phyloP scores from a whole-genome alignment of 2,888 invertebrate genomes.

The Gymnocheta viridis region DNA sequence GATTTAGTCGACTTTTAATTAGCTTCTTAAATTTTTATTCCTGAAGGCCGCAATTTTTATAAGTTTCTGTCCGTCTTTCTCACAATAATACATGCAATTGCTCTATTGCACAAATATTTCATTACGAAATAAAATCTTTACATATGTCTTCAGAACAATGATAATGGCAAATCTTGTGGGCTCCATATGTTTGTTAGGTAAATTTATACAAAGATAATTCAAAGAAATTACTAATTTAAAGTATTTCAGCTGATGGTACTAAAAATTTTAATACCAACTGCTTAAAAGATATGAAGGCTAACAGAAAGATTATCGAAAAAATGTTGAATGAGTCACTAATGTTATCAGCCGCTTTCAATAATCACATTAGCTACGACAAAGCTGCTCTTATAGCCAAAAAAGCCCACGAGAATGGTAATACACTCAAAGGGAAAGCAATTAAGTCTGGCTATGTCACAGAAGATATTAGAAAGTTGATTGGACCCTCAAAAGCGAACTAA shows the following conservation, averaged over 20 bases:
- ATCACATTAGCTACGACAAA: constrained; percentile 98
- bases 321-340: constrained; percentile 95
- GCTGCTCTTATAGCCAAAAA: constrained; percentile 96
- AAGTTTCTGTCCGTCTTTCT: no score
- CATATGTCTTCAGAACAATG: constrained; percentile 98
- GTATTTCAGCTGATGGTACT: constrained; percentile 86
- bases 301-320: constrained; percentile 88
- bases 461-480: constrained; percentile 93
- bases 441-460: constrained; percentile 90
- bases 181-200: constrained; percentile 91
- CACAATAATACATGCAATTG: no score
- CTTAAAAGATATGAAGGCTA: constrained; percentile 90
- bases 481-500: constrained; percentile 82
- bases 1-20: no score
- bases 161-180: constrained; percentile 96
- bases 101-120: no score
- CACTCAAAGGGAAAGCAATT: constrained; percentile 92
- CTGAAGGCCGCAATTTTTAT: no score
- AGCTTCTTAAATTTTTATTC: no score
- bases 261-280: constrained; percentile 93
- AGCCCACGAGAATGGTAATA: constrained; percentile 94
- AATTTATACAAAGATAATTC: constrained; percentile 63
- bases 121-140: no score
- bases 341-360: constrained; percentile 98
- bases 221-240: not conserved